phyloP scores from a whole-genome alignment of 2,888 invertebrate species.

The Agonopterix heracliana region DNA sequence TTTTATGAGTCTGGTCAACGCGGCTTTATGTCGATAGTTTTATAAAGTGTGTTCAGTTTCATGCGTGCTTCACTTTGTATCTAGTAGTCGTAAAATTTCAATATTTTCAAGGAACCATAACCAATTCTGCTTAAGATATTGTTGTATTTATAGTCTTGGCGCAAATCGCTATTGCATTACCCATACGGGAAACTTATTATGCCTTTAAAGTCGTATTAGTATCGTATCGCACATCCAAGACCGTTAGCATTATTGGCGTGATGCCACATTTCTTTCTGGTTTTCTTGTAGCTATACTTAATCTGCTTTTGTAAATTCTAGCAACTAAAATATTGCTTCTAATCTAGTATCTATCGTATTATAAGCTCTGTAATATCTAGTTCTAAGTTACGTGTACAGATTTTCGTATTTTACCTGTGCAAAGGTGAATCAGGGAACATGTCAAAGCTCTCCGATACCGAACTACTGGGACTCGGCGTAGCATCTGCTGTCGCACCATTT shows the following conservation, averaged over 20 bases:
- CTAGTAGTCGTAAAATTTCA: constrained; percentile 48
- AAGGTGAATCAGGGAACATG: constrained; percentile 92
- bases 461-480: constrained; percentile 92
- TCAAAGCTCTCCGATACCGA: constrained; percentile 93
- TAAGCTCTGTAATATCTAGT: constrained; percentile 1
- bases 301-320: constrained; percentile 31
- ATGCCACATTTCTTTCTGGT: constrained; percentile 49
- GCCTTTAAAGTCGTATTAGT: constrained; percentile 64
- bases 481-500: constrained; percentile 80
- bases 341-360: background rate
- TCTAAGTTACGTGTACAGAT: background rate
- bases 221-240: constrained; percentile 44
- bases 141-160: constrained; percentile 47
- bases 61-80: constrained; percentile 45
- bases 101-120: constrained; percentile 35
- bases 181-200: constrained; percentile 48
- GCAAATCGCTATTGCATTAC: constrained; percentile 41
- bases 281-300: constrained; percentile 24
- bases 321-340: constrained; percentile 23
- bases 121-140: constrained; percentile 25
- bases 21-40: constrained; percentile 61
- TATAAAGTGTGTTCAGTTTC: constrained; percentile 44
- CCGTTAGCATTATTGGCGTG: constrained; percentile 55
- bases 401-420: constrained; percentile 78
- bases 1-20: constrained; percentile 72